phyloP scores from a whole-genome alignment of 2,888 invertebrate genomes.

The Entomobrya proxima region DNA sequence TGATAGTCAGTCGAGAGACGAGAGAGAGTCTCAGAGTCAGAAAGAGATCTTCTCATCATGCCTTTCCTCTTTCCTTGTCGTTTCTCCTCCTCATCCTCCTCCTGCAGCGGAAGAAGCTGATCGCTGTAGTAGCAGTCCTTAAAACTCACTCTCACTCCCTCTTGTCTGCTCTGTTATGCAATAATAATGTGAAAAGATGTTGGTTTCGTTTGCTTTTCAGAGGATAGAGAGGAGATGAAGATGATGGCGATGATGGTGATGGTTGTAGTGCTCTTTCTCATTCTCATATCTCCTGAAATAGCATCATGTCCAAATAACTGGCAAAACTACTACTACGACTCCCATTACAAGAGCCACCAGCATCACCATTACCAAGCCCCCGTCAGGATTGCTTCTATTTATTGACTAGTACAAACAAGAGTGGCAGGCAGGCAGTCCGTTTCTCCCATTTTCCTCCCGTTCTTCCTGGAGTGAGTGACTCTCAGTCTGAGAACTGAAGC shows the following conservation, averaged over 20 bases:
- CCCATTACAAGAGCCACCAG: background rate
- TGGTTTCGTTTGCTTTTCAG: slow-evolving; percentile 9
- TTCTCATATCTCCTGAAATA: slow-evolving; percentile 28
- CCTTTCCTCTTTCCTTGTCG: too few relatives aligned
- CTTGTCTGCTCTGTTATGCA: slow-evolving; percentile 26
- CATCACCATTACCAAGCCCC: background rate
- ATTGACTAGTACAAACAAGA: slow-evolving; percentile 1
- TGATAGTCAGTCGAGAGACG: too few relatives aligned
- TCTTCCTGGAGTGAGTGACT: slow-evolving; percentile 15
- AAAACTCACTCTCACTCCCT: background rate
- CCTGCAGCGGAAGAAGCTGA: background rate
- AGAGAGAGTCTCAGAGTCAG: too few relatives aligned
- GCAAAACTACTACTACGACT: background rate
- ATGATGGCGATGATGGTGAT: background rate
- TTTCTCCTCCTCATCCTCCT: background rate
- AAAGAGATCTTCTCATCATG: too few relatives aligned
- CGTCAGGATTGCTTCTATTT: slow-evolving; percentile 12
- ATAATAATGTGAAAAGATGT: slow-evolving; percentile 24
- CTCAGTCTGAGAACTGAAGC: too few relatives aligned
- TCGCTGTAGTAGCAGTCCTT: background rate
- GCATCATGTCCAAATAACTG: slow-evolving; percentile 12
- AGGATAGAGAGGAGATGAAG: too few relatives aligned
- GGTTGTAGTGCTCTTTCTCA: slow-evolving; percentile 21
- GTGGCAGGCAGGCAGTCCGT: slow-evolving; percentile 9
- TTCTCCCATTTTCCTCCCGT: background rate